Evolutionary conservation across 2,888 invertebrate genomes (phyloP).

Genomic region (Cephus pulcher): DNA sequence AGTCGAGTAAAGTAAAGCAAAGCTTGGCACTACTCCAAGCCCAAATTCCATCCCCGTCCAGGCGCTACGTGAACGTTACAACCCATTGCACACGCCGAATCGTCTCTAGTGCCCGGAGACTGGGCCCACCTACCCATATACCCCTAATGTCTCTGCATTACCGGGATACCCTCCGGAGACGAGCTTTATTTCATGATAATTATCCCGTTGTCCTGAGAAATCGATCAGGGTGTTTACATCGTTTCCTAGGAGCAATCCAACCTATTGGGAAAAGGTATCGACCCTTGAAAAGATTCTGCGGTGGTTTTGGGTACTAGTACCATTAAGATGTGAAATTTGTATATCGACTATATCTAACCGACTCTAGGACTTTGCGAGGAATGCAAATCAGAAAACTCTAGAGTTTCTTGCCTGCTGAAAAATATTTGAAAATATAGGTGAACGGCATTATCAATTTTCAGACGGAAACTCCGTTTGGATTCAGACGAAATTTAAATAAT

Average conservation of each 20-base stretch:
- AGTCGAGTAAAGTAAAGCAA: slow-evolving; percentile 57
- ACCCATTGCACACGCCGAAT: slow-evolving; percentile 60
- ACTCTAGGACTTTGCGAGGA: not conserved
- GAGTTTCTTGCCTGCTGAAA: not conserved
- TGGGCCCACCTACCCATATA: slow-evolving; percentile 44
- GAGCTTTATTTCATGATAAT: slow-evolving; percentile 43
- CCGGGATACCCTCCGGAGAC: slow-evolving; percentile 22
- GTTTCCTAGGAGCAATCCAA: slow-evolving; percentile 16
- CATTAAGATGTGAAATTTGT: not conserved
- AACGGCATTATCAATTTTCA: not conserved
- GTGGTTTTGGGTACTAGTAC: not conserved
- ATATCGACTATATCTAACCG: not conserved
- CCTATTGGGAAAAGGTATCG: slow-evolving; percentile 23
- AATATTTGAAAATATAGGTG: not conserved
- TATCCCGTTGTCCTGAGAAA: slow-evolving; percentile 28
- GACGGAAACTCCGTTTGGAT: not conserved
- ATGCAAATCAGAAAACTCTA: no score
- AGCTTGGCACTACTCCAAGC: slow-evolving; percentile 59
- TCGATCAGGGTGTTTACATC: not conserved
- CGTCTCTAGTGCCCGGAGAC: slow-evolving; percentile 54
- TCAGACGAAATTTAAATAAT: no score
- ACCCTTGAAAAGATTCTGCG: not conserved
- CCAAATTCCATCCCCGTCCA: slow-evolving; percentile 46
- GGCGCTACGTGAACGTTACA: slow-evolving; percentile 48
- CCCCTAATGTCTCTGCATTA: slow-evolving; percentile 48